These are phyloP conservation scores for Psittacara wagleri DNA, from an alignment of 2,113 vertebrate species.

Conservation along the genomic window DNA sequence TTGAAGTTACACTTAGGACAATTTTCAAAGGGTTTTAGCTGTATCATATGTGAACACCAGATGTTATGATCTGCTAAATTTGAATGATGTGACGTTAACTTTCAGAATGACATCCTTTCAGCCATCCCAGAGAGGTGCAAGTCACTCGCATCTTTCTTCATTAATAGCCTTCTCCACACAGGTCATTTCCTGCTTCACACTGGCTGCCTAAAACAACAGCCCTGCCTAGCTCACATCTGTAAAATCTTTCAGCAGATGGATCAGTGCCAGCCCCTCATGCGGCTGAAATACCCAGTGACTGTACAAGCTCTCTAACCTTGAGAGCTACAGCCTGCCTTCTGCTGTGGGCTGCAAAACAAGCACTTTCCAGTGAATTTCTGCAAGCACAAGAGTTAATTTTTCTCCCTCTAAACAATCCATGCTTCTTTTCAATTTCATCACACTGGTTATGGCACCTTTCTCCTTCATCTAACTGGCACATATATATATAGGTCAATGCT, in stretches of 20 bases:
- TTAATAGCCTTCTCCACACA: neutral
- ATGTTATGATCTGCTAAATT: neutral
- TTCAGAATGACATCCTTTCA: neutral
- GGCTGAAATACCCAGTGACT: neutral
- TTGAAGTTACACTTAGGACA: neutral
- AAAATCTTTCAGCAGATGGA: constrained; percentile 27
- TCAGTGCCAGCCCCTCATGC: neutral
- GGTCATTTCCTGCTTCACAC: constrained; percentile 46
- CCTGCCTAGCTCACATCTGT: constrained; percentile 22
- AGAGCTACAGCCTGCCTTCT: neutral
- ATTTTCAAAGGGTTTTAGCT: neutral
- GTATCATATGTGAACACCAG: neutral
- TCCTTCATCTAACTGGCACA: neutral
- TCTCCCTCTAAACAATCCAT: neutral
- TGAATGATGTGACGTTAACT: neutral
- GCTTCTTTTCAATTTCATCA: neutral
- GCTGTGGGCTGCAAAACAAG: neutral
- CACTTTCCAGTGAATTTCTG: neutral
- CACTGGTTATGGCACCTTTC: neutral
- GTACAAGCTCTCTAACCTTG: neutral
- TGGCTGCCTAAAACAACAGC: constrained; percentile 53
- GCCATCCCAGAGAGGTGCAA: neutral
- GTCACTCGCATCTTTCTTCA: neutral
- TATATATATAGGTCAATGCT: neutral
- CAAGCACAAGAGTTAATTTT: neutral